Evolutionary conservation across 2,797 vertebrate genomes (phyloP).

Genomic region (Eptatretus atami): DNA sequence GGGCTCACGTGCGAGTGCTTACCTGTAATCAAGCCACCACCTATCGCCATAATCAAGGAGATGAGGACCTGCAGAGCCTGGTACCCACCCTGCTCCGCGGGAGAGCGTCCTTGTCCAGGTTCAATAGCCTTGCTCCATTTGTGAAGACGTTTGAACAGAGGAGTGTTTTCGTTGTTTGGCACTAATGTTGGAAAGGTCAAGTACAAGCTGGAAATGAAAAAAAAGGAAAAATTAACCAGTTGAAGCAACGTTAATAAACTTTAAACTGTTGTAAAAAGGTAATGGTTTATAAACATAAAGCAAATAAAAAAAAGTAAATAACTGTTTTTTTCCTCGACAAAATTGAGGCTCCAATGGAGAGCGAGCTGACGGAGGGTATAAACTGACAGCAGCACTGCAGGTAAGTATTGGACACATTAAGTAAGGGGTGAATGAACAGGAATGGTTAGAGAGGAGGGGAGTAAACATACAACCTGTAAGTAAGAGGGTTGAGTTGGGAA

Average conservation of each 20-base stretch:
- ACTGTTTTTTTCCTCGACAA: no score
- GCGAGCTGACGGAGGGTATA: no score
- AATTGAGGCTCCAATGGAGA: no score
- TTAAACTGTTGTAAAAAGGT: no score
- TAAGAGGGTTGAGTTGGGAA: no score
- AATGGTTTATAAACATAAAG: no score
- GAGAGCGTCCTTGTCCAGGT: not conserved
- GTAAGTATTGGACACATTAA: no score
- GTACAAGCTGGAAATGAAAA: not conserved
- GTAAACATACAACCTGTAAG: no score
- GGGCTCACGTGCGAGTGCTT: not conserved
- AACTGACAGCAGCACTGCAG: no score
- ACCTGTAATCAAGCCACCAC: not conserved
- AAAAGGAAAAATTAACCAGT: not conserved
- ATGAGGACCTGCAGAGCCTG: constrained; percentile 4
- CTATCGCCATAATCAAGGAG: constrained; percentile 2
- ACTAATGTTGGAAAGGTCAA: not conserved
- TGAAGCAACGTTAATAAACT: not conserved
- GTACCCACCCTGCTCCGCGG: not conserved
- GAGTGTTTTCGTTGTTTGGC: not conserved
- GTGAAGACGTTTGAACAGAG: constrained; percentile 2
- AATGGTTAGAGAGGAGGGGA: no score
- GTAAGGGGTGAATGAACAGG: no score
- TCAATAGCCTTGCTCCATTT: not conserved
- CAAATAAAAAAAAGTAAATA: no score